phyloP scores from a whole-genome alignment of 1,140 invertebrate genomes.

The Drosophila serrata region DNA sequence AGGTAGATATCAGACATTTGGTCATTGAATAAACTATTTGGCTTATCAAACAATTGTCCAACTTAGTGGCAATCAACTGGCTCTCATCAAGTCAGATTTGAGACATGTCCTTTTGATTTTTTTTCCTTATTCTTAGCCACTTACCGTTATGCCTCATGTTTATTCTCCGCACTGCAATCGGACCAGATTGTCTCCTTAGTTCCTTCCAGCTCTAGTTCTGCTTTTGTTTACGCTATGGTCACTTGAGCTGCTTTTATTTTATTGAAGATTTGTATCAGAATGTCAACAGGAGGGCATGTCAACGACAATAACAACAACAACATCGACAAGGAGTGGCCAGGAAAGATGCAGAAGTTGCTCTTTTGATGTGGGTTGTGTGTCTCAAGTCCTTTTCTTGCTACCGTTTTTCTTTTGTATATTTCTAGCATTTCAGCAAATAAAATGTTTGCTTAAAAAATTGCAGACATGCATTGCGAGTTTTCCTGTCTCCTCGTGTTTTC shows the following conservation, averaged over 20 bases:
- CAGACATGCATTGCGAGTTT: conserved; percentile 66
- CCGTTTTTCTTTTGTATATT: conserved; percentile 23
- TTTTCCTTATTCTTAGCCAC: conserved; percentile 22
- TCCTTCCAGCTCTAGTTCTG: conserved; percentile 14
- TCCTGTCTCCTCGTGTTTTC: conserved; percentile 9
- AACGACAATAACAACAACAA: conserved; percentile 37
- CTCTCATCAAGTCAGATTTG: conserved; percentile 29
- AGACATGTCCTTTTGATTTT: background rate
- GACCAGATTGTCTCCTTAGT: conserved; percentile 32
- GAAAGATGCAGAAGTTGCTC: conserved; percentile 59
- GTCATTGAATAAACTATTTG: background rate
- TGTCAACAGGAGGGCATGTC: conserved; percentile 73
- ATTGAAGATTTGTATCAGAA: conserved; percentile 81
- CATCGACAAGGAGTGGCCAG: conserved; percentile 9
- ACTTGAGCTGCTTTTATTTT: conserved; percentile 78
- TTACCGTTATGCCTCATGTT: conserved; percentile 40
- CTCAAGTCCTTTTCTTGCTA: conserved; percentile 52
- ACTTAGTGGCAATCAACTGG: conserved; percentile 24
- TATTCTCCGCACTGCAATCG: background rate
- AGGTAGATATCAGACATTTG: background rate
- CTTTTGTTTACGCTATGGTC: conserved; percentile 55
- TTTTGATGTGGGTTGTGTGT: conserved; percentile 71
- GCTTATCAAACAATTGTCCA: conserved; percentile 9
- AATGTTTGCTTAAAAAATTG: conserved; percentile 80
- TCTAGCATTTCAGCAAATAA: conserved; percentile 63